These are phyloP conservation scores for Okapia johnstoni DNA, from an alignment of 2,113 vertebrate genomes.

Conservation along the genomic window DNA sequence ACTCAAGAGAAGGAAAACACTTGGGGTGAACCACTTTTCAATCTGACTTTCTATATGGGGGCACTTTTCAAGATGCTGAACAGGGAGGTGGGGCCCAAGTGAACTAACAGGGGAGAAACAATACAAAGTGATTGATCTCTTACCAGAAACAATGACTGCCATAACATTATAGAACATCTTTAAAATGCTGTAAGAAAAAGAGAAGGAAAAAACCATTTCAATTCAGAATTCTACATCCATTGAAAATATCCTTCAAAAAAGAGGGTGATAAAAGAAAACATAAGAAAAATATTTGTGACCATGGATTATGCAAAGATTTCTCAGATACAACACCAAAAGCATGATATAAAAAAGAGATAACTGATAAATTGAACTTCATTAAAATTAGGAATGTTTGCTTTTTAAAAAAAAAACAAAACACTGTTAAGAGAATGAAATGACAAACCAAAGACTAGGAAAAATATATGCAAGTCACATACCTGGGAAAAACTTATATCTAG, in stretches of 20 bases:
- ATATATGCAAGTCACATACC: neutral
- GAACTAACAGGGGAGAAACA: neutral
- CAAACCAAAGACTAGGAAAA: neutral
- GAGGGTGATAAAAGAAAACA: neutral
- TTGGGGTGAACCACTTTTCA: neutral
- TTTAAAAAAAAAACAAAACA: neutral
- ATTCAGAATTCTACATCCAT: neutral
- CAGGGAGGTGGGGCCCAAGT: neutral
- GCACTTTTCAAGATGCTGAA: neutral
- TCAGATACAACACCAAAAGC: neutral
- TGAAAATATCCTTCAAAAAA: neutral
- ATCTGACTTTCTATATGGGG: neutral
- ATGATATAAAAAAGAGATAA: neutral
- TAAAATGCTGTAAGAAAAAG: neutral
- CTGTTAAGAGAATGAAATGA: neutral
- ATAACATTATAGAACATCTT: neutral
- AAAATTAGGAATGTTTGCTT: neutral
- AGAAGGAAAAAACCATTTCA: neutral
- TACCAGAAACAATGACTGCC: neutral
- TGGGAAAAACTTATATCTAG: neutral
- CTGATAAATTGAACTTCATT: neutral
- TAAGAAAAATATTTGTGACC: neutral
- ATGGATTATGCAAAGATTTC: neutral
- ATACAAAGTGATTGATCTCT: neutral
- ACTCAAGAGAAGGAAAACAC: neutral